A percentile compares a stretch with the other conserved stretches of the same genome.
Conservation (phyloP, 2,797 vertebrate genomes). For the Esox lucius region DNA sequence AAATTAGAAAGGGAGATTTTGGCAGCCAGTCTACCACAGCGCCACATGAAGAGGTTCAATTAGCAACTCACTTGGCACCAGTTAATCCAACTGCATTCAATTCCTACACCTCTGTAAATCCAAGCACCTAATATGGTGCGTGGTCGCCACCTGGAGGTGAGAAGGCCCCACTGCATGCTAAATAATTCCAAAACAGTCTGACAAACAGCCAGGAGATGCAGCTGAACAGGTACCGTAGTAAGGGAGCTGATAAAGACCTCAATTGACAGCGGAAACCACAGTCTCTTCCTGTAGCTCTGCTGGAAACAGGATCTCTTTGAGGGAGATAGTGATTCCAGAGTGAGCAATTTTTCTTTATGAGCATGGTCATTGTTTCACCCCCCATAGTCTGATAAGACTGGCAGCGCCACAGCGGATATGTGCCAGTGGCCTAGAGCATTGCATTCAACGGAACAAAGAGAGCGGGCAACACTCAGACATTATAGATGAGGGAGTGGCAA, state of each 20-base stretch:
- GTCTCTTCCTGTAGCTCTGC: neutral
- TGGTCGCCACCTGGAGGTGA: slow-evolving; percentile 11
- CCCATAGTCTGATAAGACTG: slow-evolving; percentile 23
- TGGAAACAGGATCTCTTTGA: slow-evolving; percentile 2
- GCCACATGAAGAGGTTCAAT: neutral
- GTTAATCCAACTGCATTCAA: neutral
- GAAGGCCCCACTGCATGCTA: neutral
- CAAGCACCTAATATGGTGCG: neutral
- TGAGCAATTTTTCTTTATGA: slow-evolving; percentile 14
- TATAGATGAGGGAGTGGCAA: too few relatives aligned
- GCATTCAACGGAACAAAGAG: slow-evolving; percentile 43
- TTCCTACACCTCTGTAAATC: neutral
- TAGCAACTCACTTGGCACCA: neutral
- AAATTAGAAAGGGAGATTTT: neutral
- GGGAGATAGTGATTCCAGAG: slow-evolving; percentile 15
- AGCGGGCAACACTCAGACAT: too few relatives aligned
- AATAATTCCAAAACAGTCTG: neutral
- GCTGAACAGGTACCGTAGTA: neutral
- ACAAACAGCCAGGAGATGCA: neutral
- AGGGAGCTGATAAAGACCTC: neutral
- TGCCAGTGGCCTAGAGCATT: slow-evolving; percentile 39
- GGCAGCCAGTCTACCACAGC: slow-evolving; percentile 3
- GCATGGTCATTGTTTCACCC: slow-evolving; percentile 19
- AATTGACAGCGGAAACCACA: neutral
- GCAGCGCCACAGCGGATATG: slow-evolving; percentile 31